These are phyloP conservation scores for Plebejus argus DNA, from an alignment of 2,888 invertebrate genomes.

Conservation along the genomic window DNA sequence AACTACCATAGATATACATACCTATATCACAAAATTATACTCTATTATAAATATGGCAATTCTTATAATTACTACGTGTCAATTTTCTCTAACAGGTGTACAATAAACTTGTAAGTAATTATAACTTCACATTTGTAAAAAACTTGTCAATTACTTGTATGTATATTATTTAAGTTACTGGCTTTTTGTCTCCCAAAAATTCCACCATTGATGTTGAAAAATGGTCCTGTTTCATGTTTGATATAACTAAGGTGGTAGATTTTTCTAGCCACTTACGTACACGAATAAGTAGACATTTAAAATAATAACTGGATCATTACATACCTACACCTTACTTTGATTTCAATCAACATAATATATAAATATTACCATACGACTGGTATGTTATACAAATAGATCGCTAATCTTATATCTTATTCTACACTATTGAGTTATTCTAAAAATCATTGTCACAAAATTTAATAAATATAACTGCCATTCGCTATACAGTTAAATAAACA, in stretches of 20 bases:
- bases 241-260: neutral
- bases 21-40: conserved; percentile 16
- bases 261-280: neutral
- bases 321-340: neutral
- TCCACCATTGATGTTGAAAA: neutral
- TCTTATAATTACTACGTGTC: conserved; percentile 38
- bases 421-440: conserved; percentile 38
- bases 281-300: neutral
- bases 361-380: neutral
- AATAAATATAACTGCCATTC: conserved; percentile 36
- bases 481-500: conserved; percentile 32
- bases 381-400: conserved; percentile 19
- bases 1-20: neutral
- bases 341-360: neutral
- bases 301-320: neutral
- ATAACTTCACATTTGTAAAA: neutral
- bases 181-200: neutral
- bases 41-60: conserved; percentile 24
- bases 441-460: conserved; percentile 1
- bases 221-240: neutral
- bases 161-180: neutral
- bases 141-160: neutral
- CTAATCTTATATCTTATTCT: conserved; percentile 33
- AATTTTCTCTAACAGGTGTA: conserved; percentile 31
- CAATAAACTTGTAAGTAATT: neutral